A percentile compares a stretch with the other conserved stretches of the same genome.
These are phyloP conservation scores for Trichopria drosophilae DNA, from an alignment of 2,888 invertebrate genomes.

Conservation along the genomic window DNA sequence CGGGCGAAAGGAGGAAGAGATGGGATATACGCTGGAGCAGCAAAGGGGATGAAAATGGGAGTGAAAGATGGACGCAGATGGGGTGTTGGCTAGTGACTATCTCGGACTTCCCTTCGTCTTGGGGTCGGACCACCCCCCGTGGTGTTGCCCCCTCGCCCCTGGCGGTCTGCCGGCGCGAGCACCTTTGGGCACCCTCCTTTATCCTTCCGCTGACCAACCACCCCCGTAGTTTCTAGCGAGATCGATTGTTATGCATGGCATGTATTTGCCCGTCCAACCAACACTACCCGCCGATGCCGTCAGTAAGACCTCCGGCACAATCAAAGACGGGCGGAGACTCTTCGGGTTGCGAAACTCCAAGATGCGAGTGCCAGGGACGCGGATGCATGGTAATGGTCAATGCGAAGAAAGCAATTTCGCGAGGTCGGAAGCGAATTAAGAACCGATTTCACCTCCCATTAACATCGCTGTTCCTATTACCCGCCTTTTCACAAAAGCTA, in stretches of 20 bases:
- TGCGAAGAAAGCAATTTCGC: conserved; percentile 53
- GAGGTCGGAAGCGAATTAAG: conserved; percentile 45
- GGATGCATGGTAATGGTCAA: conserved; percentile 32
- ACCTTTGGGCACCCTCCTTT: conserved; percentile 40
- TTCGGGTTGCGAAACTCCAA: too few relatives aligned
- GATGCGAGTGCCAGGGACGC: background rate
- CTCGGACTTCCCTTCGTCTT: conserved; percentile 53
- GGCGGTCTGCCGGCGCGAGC: conserved; percentile 14
- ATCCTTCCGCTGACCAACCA: conserved; percentile 55
- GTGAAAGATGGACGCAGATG: conserved; percentile 42
- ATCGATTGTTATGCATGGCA: conserved; percentile 60
- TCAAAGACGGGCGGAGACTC: conserved; percentile 14
- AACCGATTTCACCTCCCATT: too few relatives aligned
- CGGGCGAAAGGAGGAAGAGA: conserved; percentile 9
- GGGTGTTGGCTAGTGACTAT: conserved; percentile 55
- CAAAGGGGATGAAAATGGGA: conserved; percentile 7
- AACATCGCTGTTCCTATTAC: too few relatives aligned
- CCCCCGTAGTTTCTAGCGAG: conserved; percentile 56
- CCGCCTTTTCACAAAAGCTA: too few relatives aligned
- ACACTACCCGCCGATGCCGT: background rate
- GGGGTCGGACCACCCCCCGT: conserved; percentile 32
- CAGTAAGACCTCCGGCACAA: conserved; percentile 18
- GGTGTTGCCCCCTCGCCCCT: conserved; percentile 38
- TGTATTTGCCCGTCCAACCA: conserved; percentile 56
- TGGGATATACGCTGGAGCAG: conserved; percentile 2